phyloP scores from a whole-genome alignment of 2,888 invertebrate genomes.

The Campoletis raptor region DNA sequence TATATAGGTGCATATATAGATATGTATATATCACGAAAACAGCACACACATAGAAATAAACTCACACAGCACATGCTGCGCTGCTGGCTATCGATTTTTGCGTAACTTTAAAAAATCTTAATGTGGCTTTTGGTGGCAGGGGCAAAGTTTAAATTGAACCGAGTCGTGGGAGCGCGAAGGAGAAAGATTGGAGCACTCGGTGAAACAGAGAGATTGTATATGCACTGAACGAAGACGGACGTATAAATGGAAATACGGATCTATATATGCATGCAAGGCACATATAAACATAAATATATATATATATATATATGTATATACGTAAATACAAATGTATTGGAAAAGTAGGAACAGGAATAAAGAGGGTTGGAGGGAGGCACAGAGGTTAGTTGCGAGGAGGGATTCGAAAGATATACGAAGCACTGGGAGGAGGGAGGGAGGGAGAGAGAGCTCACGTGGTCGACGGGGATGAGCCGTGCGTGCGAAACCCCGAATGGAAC shows the following conservation, averaged over 20 bases:
- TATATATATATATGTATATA: slow-evolving; percentile 24
- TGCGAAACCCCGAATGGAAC: slow-evolving; percentile 83
- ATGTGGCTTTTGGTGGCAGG: slow-evolving; percentile 81
- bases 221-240: slow-evolving; percentile 49
- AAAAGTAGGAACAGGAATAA: slow-evolving; percentile 63
- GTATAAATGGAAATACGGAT: slow-evolving; percentile 18
- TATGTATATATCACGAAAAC: slow-evolving; percentile 23
- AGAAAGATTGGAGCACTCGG: slow-evolving; percentile 47
- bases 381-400: slow-evolving; percentile 54
- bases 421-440: slow-evolving; percentile 69
- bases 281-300: slow-evolving; percentile 16
- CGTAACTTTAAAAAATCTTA: slow-evolving; percentile 84
- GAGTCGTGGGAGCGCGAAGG: slow-evolving; percentile 66
- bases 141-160: slow-evolving; percentile 83
- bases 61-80: slow-evolving; percentile 46
- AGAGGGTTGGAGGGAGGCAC: slow-evolving; percentile 49
- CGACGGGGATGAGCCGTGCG: slow-evolving; percentile 80
- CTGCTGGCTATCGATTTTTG: slow-evolving; percentile 77
- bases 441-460: slow-evolving; percentile 76
- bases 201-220: slow-evolving; percentile 73
- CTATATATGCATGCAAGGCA: slow-evolving; percentile 6
- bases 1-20: neutral
- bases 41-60: neutral
- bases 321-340: slow-evolving; percentile 52
- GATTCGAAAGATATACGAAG: slow-evolving; percentile 74